Evolutionary conservation across 2,113 vertebrate species (phyloP), one percentile per base, ranked within the genome.

Genomic region (Chunga burmeisteri): DNA sequence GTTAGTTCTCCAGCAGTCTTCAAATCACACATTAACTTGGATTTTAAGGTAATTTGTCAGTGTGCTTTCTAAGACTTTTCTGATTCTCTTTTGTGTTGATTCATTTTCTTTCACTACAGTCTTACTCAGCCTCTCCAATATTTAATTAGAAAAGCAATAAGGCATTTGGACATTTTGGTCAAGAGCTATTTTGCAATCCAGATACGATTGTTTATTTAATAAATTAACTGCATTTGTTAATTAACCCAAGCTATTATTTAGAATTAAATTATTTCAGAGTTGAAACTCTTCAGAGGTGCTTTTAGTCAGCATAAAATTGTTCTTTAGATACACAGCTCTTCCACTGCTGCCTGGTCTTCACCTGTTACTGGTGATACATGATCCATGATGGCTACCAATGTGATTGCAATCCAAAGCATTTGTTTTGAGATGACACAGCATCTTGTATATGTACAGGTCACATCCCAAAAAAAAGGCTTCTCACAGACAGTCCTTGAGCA

Each of bases 31-130:
- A 86, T 98, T 59, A 97, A 97, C 86, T 94, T 98, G 93, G 92
- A 98, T 88, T 96, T 98, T 88, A 98, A 98, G 97, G 96, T 98
- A 97, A 97, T 83, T 88, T 93, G n/a, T 75, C n/a, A 67, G 34
- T 89, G 80, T 88, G 14, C 52, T 87, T 86, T 94, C 62, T 74
- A 67, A 87, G 50, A 58, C n/a, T 74, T 59, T 94, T 21, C 68
- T 78, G 22, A 20, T 84, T 63, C 19, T 82, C 27, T 85, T 93
- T 67, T 80, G 18, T 73, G 22, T 52, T 86, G 40, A 30, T 88
- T 50, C 3, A 13, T 81, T 91, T 92, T 86, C 34, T 86, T 89
- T 89, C 58, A 38, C 62, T 80, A 16, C 36, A 77, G 8, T 77
- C 44, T 83, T 74, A 49, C 4, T 73, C 75, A 71, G 30, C n/a